phyloP scores from a whole-genome alignment of 2,888 invertebrate genomes.

The Cataglyphis livida region DNA sequence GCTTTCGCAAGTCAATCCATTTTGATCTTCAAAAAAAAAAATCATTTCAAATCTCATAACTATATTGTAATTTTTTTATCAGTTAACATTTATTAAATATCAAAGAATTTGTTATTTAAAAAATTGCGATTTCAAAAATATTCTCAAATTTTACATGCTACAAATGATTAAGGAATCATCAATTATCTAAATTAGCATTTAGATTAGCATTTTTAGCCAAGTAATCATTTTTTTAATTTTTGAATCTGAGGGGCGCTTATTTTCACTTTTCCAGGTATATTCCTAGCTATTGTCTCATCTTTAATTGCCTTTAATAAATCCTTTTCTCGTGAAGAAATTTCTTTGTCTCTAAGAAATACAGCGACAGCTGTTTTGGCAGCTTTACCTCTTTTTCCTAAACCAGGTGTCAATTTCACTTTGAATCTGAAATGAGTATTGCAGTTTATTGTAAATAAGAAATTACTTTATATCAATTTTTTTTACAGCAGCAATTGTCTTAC shows the following conservation, averaged over 20 bases:
- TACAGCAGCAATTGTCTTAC: slow-evolving; percentile 86
- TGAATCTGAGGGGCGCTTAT: slow-evolving; percentile 94
- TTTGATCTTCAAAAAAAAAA: not conserved
- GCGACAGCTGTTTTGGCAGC: slow-evolving; percentile 96
- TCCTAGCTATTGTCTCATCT: slow-evolving; percentile 96
- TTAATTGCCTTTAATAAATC: slow-evolving; percentile 96
- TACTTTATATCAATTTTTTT: slow-evolving; percentile 1
- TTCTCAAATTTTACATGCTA: not conserved
- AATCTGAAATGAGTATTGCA: slow-evolving; percentile 87
- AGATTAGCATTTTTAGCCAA: not conserved
- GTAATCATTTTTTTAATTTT: slow-evolving; percentile 87
- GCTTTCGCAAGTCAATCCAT: not conserved
- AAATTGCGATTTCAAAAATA: not conserved
- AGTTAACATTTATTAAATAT: slow-evolving; percentile 3
- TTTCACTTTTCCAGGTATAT: slow-evolving; percentile 99
- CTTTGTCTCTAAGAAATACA: slow-evolving; percentile 94
- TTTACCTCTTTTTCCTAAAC: slow-evolving; percentile 97
- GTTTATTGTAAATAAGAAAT: not conserved
- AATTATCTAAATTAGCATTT: not conserved
- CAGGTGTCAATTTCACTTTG: slow-evolving; percentile 98
- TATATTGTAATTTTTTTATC: not conserved
- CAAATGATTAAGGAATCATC: not conserved
- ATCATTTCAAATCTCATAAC: not conserved
- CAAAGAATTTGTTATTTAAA: not conserved
- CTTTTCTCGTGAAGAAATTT: slow-evolving; percentile 91